These are phyloP conservation scores for Muricea muricata DNA, from an alignment of 92 coral and sea anemone species.

Conservation along the genomic window DNA sequence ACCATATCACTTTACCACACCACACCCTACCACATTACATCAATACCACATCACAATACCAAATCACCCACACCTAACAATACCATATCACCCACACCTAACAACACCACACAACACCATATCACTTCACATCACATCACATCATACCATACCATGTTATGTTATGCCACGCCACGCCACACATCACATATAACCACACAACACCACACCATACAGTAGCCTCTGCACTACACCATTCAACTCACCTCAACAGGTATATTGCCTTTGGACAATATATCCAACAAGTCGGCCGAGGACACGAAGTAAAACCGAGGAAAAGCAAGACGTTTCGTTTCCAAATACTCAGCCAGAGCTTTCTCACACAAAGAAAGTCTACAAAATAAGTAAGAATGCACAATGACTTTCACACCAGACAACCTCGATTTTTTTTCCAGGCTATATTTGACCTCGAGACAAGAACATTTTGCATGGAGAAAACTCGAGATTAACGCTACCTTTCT, in stretches of 20 bases:
- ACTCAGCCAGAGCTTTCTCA: constrained; percentile 98
- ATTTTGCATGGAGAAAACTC: too few relatives aligned
- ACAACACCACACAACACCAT: background rate
- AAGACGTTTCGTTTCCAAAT: constrained; percentile 94
- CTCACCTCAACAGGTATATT: constrained; percentile 92
- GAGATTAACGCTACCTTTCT: constrained; percentile 86
- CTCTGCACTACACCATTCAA: background rate
- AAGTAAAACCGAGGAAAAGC: constrained; percentile 99
- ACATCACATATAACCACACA: background rate
- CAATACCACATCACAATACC: background rate
- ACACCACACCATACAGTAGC: background rate
- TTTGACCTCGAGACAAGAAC: too few relatives aligned
- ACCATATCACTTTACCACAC: background rate
- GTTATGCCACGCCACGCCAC: too few relatives aligned
- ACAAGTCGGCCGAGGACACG: constrained; percentile 96
- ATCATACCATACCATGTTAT: background rate
- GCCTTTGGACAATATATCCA: constrained; percentile 95
- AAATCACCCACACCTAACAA: background rate
- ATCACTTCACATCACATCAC: background rate
- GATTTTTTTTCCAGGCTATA: too few relatives aligned
- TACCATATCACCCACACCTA: background rate
- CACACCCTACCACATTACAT: background rate
- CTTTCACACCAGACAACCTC: background rate
- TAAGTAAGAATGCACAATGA: background rate
- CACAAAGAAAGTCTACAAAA: constrained; percentile 81